Evolutionary conservation across 2,888 invertebrate species (phyloP), one percentile per base, ranked within the genome.

Genomic region (Dione vanillae): DNA sequence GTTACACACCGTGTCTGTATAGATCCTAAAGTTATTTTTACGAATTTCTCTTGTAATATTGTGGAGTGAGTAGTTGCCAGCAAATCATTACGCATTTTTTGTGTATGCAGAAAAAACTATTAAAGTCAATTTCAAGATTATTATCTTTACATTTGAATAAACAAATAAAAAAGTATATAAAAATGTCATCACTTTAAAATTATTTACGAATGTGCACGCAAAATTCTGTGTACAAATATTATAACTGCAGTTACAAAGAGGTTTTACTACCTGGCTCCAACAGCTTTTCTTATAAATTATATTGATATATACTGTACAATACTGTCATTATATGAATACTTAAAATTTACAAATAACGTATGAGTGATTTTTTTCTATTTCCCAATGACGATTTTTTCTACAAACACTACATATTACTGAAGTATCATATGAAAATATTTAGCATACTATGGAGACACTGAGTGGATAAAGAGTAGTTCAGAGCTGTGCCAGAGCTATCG

Each of bases 61-160:
- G 12, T 9, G 40, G 20, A 27, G 16, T 54, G n/a, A 10, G 54
- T 7, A 27, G 27, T 3, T 37, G 58, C 35, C 14, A 14, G 10
- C n/a, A 49, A 7, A 37, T 12, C 14, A 49, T 40, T 37, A 59
- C 40, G 27, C 12, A 59, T 49, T 51, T 51, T 58, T 27, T 65
- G 27, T 6, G 27, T 20, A 64, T 40, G 9, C 49, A 12, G 49
- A 35, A 64, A 16, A 61, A 61, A n/a, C n/a, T 11, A 1, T 61
- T 8, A 61, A 61, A 45, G 27, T 12, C 16, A 61, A 45, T 61
- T 61, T 27, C 27, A 61, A 45, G 45, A 56, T 56, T 40, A n/a
- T 20, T 45, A 59, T 45, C 45, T 61, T 45, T 27, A 61, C 35
- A 8, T 43, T 61, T 45, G 35, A 27, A 35, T 16, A 45, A 61